Base-by-base conservation (phyloP, 2,888 invertebrate genomes). In the Hirtodrosophila alboralis region DNA sequence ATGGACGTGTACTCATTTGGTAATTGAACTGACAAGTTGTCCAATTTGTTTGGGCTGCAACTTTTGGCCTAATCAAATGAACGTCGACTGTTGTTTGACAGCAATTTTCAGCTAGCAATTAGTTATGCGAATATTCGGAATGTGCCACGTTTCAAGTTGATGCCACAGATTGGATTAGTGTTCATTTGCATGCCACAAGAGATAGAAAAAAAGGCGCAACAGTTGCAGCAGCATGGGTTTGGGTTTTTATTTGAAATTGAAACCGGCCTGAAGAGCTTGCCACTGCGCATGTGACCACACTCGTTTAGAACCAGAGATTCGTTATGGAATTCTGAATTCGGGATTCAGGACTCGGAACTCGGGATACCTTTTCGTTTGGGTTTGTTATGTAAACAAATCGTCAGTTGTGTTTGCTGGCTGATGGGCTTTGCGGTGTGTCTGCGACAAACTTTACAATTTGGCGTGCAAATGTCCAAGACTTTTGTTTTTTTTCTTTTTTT, bases 261-360 rank as follows among this genome's bases (percentile, higher is more conserved):
- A 8, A 23, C 23, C 23, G 18, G 13, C 3, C 8, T 13, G 7
- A 12, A 6, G 10, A 36, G 8, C 27, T n/a, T n/a, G 1, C 7
- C n/a, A 56, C 28, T 78, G 81, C 81, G 81, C 81, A 83, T 84
- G 81, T 84, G 81, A 74, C 81, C 81, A 81, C 84, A 59, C 16
- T 23, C 8, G 23, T 7, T 2, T 7, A 6, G 23, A 23, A 18
- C 18, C 23, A 7, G 18, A 23, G 23, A 23, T 2, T 6, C 23
- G 18, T 21, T 21, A 21, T n/a, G n/a, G n/a, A n/a, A n/a, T n/a
- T 18, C 18, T 18, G 27, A 27, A 8, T 36, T 23, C 37, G 13
- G 31, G 10, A 3, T 10, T 28, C 31, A 48, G 47, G 13, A 18
- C 30, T 37, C 14, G 40, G 31, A 12, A 9, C 30, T 60, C 36